Evolutionary conservation across 35 echinoderm and acorn worm species (phyloP).

Genomic region (Heliocidaris erythrogramma): DNA sequence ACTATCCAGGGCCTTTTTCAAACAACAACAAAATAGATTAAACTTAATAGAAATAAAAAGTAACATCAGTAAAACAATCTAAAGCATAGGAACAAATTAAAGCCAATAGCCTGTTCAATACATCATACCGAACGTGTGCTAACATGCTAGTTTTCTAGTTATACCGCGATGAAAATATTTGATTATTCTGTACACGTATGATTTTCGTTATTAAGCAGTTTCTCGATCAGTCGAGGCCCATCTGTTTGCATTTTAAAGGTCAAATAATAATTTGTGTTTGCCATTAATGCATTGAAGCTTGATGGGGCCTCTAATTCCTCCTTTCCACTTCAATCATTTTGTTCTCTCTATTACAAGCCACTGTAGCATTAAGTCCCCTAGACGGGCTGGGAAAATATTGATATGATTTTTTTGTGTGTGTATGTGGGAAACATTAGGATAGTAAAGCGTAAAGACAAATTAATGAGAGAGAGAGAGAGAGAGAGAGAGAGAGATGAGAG

Average conservation of each 20-base stretch:
- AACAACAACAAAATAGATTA: too few relatives aligned
- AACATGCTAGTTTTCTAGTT: background rate
- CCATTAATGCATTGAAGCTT: background rate
- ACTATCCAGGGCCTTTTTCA: too few relatives aligned
- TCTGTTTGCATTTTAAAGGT: constrained; percentile 12
- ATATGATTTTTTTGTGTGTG: background rate
- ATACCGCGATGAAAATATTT: background rate
- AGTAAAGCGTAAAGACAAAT: too few relatives aligned
- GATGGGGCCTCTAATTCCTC: background rate
- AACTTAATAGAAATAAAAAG: too few relatives aligned
- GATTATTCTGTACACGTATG: background rate
- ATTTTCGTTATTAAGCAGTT: background rate
- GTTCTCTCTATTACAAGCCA: background rate
- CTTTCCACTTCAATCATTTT: background rate
- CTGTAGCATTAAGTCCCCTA: background rate
- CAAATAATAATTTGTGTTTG: constrained; percentile 7
- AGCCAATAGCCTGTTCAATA: too few relatives aligned
- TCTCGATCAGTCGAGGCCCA: background rate
- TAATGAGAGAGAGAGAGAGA: too few relatives aligned
- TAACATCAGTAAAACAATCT: background rate
- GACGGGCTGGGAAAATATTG: background rate
- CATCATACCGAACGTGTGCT: too few relatives aligned
- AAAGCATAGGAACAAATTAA: background rate
- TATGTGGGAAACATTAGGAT: too few relatives aligned
- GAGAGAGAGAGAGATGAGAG: too few relatives aligned